phyloP scores from a whole-genome alignment of 2,888 invertebrate species.

The Zygaena filipendulae region DNA sequence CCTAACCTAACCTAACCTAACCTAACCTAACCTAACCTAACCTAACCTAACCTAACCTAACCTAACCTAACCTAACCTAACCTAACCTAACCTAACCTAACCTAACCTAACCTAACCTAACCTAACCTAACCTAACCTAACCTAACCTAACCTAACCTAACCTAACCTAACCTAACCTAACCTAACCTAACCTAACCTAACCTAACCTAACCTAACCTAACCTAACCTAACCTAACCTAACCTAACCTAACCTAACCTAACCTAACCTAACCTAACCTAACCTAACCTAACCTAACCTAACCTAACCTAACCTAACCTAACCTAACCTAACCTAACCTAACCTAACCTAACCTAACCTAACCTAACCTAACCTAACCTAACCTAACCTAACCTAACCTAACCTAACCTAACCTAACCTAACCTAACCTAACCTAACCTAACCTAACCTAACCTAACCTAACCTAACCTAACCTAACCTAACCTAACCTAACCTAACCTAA shows the following conservation, averaged over 20 bases:
- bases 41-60: slow-evolving; percentile 9
- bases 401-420: slow-evolving; percentile 10
- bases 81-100: slow-evolving; percentile 10
- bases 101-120: slow-evolving; percentile 9
- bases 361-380: slow-evolving; percentile 12
- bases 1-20: slow-evolving; percentile 10
- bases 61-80: slow-evolving; percentile 10
- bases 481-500: slow-evolving; percentile 11
- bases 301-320: slow-evolving; percentile 12
- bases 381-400: slow-evolving; percentile 12
- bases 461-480: slow-evolving; percentile 11
- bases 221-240: slow-evolving; percentile 11
- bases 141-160: slow-evolving; percentile 12
- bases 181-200: slow-evolving; percentile 11
- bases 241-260: slow-evolving; percentile 11
- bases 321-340: slow-evolving; percentile 12
- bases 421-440: slow-evolving; percentile 11
- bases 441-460: slow-evolving; percentile 11
- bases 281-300: slow-evolving; percentile 10
- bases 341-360: slow-evolving; percentile 12
- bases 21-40: slow-evolving; percentile 9
- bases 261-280: slow-evolving; percentile 11
- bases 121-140: slow-evolving; percentile 8
- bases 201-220: slow-evolving; percentile 11
- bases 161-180: slow-evolving; percentile 13